A percentile compares a stretch with the other conserved stretches of the same genome.
phyloP scores from a whole-genome alignment of 2,113 vertebrate species.

The Gymnogyps californianus region DNA sequence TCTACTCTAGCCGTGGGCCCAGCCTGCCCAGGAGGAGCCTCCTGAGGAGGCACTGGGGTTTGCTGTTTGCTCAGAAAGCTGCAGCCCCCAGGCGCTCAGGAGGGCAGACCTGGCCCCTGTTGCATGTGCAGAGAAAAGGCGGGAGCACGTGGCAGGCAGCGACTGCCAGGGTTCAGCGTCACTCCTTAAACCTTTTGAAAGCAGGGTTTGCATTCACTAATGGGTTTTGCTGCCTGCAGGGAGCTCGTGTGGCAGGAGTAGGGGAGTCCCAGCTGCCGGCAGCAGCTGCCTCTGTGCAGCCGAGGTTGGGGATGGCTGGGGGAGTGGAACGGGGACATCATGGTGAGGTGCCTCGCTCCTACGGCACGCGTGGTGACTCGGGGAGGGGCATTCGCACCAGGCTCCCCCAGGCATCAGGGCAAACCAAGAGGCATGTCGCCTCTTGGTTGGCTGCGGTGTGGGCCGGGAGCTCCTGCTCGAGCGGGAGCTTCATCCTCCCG shows the following conservation, averaged over 20 bases:
- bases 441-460: background rate
- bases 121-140: fast-evolving
- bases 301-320: fast-evolving
- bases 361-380: fast-evolving
- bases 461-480: too few relatives aligned
- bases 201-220: too few relatives aligned
- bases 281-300: background rate
- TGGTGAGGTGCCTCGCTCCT: background rate
- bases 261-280: too few relatives aligned
- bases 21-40: background rate
- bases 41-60: fast-evolving
- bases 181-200: background rate
- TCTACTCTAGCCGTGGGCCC: fast-evolving
- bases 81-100: fast-evolving
- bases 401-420: too few relatives aligned
- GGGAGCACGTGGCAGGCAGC: too few relatives aligned
- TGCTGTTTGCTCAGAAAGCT: background rate
- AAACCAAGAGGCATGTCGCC: too few relatives aligned
- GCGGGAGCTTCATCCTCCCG: fast-evolving
- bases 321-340: fast-evolving
- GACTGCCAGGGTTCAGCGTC: too few relatives aligned
- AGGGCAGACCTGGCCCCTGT: background rate
- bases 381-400: too few relatives aligned
- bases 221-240: background rate
- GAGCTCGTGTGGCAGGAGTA: too few relatives aligned